Percentiles rank a stretch among this genome's conserved stretches.
phyloP scores from a whole-genome alignment of 2,797 vertebrate genomes.

The Champsocephalus esox region DNA sequence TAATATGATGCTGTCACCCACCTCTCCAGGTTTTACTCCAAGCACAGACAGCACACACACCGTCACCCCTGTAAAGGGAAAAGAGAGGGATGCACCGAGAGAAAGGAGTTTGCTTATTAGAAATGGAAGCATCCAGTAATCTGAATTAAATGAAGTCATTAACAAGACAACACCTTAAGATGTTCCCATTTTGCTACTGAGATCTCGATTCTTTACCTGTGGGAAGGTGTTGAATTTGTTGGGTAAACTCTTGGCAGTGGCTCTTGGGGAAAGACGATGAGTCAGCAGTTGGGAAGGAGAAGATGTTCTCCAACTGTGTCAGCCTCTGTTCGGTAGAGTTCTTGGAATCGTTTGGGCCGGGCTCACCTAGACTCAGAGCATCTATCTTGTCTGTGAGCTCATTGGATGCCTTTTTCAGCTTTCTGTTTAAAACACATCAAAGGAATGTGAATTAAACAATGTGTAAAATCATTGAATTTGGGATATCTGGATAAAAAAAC shows the following conservation, averaged over 20 bases:
- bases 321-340: constrained; percentile 62
- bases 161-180: not conserved
- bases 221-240: constrained; percentile 72
- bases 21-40: constrained; percentile 79
- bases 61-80: constrained; percentile 81
- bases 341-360: not conserved
- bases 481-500: not conserved
- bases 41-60: constrained; percentile 89
- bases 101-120: not conserved
- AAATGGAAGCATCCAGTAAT: not conserved
- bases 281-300: constrained; percentile 81
- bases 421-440: constrained; percentile 76
- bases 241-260: constrained; percentile 79
- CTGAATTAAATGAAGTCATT: not conserved
- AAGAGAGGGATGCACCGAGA: not conserved
- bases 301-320: constrained; percentile 82
- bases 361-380: constrained; percentile 81
- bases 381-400: constrained; percentile 83
- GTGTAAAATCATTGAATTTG: not conserved
- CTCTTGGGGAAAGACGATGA: constrained; percentile 76
- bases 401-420: constrained; percentile 81
- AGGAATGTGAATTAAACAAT: not conserved
- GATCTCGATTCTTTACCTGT: constrained; percentile 51
- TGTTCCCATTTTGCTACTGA: not conserved
- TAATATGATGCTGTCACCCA: constrained; percentile 87